Evolutionary conservation across 2,797 vertebrate species (phyloP).

Genomic region (Esox lucius): DNA sequence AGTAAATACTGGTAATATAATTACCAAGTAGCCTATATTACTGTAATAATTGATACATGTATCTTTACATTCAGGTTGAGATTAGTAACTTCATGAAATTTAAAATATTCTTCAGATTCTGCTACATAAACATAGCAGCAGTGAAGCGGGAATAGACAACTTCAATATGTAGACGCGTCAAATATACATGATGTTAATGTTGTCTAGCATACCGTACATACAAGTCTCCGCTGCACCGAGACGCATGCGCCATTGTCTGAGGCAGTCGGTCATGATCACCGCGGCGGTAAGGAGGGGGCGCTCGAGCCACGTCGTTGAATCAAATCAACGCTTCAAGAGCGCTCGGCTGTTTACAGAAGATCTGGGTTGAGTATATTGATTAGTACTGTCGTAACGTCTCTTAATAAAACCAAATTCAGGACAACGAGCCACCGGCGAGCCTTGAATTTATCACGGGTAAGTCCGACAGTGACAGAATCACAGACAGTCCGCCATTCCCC

Average conservation of each 20-base stretch:
- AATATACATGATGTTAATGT: neutral
- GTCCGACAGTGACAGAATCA: slow-evolving; percentile 66
- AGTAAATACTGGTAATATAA: too few relatives aligned
- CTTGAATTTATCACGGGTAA: slow-evolving; percentile 64
- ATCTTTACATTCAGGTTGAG: neutral
- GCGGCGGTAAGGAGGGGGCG: slow-evolving; percentile 61
- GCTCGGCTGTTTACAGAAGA: slow-evolving; percentile 46
- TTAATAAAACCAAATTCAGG: slow-evolving; percentile 25
- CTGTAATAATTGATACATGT: neutral
- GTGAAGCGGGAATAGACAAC: neutral
- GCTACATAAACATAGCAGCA: neutral
- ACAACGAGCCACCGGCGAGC: slow-evolving; percentile 35
- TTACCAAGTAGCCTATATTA: neutral
- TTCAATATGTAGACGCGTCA: neutral
- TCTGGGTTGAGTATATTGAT: slow-evolving; percentile 63
- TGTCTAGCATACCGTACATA: neutral
- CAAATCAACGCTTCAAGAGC: slow-evolving; percentile 67
- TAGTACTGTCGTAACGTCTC: slow-evolving; percentile 51
- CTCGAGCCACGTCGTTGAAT: slow-evolving; percentile 66
- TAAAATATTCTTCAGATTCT: too few relatives aligned
- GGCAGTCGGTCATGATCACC: slow-evolving; percentile 67
- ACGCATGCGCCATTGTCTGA: slow-evolving; percentile 62
- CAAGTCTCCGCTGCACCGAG: slow-evolving; percentile 16
- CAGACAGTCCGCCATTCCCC: slow-evolving; percentile 73
- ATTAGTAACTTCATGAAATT: neutral